Evolutionary conservation across 2,113 vertebrate species (phyloP).

Genomic region (Corythornis cristatus): DNA sequence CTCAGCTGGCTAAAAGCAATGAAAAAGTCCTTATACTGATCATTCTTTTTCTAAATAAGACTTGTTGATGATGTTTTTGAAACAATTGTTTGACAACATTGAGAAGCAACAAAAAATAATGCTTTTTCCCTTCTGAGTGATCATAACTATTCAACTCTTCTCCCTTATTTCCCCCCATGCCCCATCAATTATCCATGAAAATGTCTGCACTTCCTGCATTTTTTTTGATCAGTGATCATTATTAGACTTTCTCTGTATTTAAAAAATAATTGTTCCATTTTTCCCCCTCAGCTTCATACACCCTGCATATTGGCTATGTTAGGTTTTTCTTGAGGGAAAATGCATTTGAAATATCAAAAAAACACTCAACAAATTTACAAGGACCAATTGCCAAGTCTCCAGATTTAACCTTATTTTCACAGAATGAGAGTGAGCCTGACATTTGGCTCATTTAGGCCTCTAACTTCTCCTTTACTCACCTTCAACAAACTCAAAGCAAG

Average conservation of each 20-base stretch:
- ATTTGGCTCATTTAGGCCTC: not conserved
- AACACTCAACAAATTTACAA: not conserved
- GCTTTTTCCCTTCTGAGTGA: not conserved
- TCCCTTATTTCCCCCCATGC: not conserved
- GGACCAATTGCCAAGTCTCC: not conserved
- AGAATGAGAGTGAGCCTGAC: not conserved
- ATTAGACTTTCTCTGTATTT: not conserved
- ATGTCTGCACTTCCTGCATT: not conserved
- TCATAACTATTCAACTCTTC: not conserved
- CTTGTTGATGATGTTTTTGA: not conserved
- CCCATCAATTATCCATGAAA: not conserved
- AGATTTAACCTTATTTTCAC: not conserved
- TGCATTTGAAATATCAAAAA: not conserved
- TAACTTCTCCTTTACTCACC: not conserved
- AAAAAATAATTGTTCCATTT: not conserved
- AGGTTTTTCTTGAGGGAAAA: not conserved
- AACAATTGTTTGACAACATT: not conserved
- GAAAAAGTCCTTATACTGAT: not conserved
- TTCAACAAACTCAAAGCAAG: not conserved
- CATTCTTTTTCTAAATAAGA: not conserved
- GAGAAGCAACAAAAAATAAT: not conserved
- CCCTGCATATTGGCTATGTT: not conserved
- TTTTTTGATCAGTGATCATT: not conserved
- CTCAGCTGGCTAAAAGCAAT: not conserved
- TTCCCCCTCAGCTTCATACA: not conserved